Conservation (phyloP, 2,888 invertebrate genomes). For the Chironomus tentans region DNA sequence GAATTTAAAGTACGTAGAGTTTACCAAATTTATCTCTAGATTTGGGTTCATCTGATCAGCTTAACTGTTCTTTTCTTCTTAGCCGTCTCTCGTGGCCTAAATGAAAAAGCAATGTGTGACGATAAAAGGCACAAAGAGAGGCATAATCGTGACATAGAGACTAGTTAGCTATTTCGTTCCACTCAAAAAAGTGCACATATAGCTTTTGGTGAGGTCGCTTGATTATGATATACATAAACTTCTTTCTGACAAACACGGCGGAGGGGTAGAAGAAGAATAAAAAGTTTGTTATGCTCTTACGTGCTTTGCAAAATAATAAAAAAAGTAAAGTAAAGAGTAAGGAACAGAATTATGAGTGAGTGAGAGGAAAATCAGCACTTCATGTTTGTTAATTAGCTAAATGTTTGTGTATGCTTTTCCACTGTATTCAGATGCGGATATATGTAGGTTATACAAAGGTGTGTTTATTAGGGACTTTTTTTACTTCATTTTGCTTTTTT, state of each 20-base stretch:
- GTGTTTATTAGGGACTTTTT: constrained; percentile 12
- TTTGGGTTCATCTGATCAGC: no score
- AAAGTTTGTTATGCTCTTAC: neutral
- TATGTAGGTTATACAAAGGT: constrained; percentile 2
- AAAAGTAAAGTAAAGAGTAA: neutral
- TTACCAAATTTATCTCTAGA: no score
- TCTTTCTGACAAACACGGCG: neutral
- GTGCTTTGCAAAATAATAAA: neutral
- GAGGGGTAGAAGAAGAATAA: neutral
- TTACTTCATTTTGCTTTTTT: neutral
- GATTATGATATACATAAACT: neutral
- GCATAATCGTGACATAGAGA: neutral
- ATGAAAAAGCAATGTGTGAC: neutral
- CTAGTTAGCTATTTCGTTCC: neutral
- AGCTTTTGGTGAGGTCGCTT: neutral
- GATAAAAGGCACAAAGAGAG: neutral
- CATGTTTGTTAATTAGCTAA: constrained; percentile 16
- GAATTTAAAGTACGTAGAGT: no score
- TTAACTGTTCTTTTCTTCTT: no score
- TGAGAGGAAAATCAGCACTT: constrained; percentile 7
- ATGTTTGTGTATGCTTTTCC: neutral
- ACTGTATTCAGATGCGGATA: neutral
- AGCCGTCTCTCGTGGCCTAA: no score
- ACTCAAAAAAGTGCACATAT: neutral
- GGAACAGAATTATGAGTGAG: neutral